A percentile compares a stretch with the other conserved stretches of the same genome.
phyloP scores from a whole-genome alignment of 2,113 vertebrate species.

The Solea senegalensis region DNA sequence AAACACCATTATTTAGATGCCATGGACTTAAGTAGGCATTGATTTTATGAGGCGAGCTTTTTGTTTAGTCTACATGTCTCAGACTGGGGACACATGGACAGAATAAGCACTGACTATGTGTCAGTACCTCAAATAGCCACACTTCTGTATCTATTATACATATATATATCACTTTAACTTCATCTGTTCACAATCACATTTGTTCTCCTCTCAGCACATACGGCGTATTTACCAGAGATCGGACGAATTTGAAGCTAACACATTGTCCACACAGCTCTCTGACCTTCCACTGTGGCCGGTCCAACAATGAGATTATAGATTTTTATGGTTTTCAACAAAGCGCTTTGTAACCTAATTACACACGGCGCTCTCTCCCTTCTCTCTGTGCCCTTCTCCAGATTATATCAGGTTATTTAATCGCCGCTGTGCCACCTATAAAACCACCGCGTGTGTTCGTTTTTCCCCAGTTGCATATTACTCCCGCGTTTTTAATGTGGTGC shows the following conservation, averaged over 20 bases:
- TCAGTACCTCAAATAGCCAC: too few relatives aligned
- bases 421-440: slow-evolving; percentile 43
- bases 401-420: slow-evolving; percentile 52
- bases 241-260: slow-evolving; percentile 17
- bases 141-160: too few relatives aligned
- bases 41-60: too few relatives aligned
- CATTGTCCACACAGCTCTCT: slow-evolving; percentile 13
- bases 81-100: too few relatives aligned
- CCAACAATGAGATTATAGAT: slow-evolving; percentile 48
- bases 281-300: slow-evolving; percentile 31
- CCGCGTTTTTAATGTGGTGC: slow-evolving; percentile 40
- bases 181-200: not conserved
- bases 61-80: too few relatives aligned
- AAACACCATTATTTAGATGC: too few relatives aligned
- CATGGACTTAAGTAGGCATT: too few relatives aligned
- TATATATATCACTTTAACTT: too few relatives aligned
- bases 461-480: slow-evolving; percentile 18
- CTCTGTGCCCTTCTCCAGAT: slow-evolving; percentile 32
- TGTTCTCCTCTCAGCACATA: not conserved
- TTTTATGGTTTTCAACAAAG: slow-evolving; percentile 48
- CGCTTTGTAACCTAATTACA: slow-evolving; percentile 67
- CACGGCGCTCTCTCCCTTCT: slow-evolving; percentile 7
- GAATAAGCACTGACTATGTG: too few relatives aligned
- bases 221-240: not conserved
- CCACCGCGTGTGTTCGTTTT: slow-evolving; percentile 8